A percentile compares a stretch with the other conserved stretches of the same genome.
Conservation (phyloP, 2,113 vertebrate genomes). For the Platichthys flesus region DNA sequence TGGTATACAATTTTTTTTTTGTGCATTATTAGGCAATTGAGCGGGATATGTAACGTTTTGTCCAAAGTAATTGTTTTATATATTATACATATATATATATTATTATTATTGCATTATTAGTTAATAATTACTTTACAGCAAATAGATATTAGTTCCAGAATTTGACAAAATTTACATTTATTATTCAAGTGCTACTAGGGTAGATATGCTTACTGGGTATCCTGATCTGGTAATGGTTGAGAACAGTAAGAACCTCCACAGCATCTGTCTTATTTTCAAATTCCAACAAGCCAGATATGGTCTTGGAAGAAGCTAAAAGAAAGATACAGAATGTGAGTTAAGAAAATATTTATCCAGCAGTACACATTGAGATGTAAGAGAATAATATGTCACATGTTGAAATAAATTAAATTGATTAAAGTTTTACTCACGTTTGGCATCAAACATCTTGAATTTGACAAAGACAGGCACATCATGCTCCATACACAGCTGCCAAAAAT, state of each 20-base stretch:
- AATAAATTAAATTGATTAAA: too few species aligned
- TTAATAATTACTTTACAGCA: too few species aligned
- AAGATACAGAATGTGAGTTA: conserved; percentile 1
- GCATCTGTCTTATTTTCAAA: conserved; percentile 97
- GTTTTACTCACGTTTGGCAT: conserved; percentile 92
- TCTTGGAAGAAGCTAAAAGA: conserved; percentile 92
- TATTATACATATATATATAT: too few species aligned
- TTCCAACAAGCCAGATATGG: conserved; percentile 93
- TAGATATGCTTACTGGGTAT: conserved; percentile 90
- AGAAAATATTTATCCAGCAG: not conserved
- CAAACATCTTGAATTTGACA: conserved; percentile 97
- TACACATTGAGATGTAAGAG: not conserved
- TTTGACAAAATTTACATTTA: not conserved
- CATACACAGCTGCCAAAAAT: conserved; percentile 87
- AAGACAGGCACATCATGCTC: conserved; percentile 93
- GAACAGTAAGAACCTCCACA: conserved; percentile 95
- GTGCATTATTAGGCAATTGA: too few species aligned
- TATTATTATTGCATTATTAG: too few species aligned
- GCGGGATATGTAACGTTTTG: too few species aligned
- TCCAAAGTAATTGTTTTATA: too few species aligned
- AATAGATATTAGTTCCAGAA: not conserved
- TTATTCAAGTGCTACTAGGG: not conserved
- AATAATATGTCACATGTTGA: not conserved
- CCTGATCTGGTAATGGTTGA: conserved; percentile 98
- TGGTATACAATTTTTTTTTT: too few species aligned